Base-by-base conservation (phyloP, 2,888 invertebrate genomes). In the Ferdinandea cuprea region DNA sequence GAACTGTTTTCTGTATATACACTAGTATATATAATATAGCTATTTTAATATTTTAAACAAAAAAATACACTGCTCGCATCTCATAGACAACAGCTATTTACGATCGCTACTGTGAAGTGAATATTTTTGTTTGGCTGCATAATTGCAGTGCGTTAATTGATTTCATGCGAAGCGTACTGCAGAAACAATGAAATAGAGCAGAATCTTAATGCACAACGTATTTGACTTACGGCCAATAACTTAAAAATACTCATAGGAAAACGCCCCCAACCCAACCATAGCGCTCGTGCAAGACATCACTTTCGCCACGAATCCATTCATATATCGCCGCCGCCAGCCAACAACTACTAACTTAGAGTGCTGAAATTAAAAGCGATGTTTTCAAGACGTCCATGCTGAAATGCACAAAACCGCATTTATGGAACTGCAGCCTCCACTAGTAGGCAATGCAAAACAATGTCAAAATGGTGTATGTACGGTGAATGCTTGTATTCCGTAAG, bases 151-250 rank as follows among this genome's bases (percentile, higher is more conserved):
- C 66, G 68, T 73, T 73, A 73, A 73, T 79, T 73, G 68, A 54
- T 30, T 35, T 25, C 79, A 68, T 54, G 56, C 61, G 48, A 52
- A 68, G 66, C 68, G 35, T 66, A 56, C 5, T 25, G 9, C 54
- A 37, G 54, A 50, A 56, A 80, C 80, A 80, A 80, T 69, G 58
- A 80, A 80, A 69, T 69, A 63, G 68, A 80, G 61, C 74, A 74
- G 56, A 74, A 63, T 69, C 50, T 58, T 44, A 63, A 69, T 80
- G 80, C 80, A 69, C 28, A 65, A 68, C 58, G 50, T 76, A 80
- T 80, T 80, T 80, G 80, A 80, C 21, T 69, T 42, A 19, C 58
- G 63, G 63, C 69, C 80, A 80, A 68, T 48, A 68, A 56, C 46
- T 48, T 59, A 54, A 28, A 79, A 68, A 59, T 59, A 59, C 61